A percentile compares a stretch with the other conserved stretches of the same genome.
phyloP scores from a whole-genome alignment of 2,113 vertebrate genomes.

The Mugil cephalus region DNA sequence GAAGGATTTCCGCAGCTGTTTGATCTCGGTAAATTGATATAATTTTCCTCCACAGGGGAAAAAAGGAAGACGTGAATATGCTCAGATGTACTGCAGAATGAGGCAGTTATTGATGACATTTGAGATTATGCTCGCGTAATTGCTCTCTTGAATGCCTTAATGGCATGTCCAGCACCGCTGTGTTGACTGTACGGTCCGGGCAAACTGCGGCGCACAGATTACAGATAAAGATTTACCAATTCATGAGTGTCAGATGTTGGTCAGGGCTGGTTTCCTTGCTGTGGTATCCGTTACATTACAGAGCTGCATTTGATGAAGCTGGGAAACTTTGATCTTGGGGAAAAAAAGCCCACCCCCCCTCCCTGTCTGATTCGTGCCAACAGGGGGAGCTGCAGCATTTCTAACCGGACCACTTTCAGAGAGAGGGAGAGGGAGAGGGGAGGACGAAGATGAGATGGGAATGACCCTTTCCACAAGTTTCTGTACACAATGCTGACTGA shows the following conservation, averaged over 20 bases:
- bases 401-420: conserved; percentile 27
- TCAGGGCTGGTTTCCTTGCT: conserved; percentile 44
- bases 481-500: background rate
- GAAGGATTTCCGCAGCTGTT: conserved; percentile 72
- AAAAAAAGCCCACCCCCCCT: background rate
- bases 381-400: conserved; percentile 82
- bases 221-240: conserved; percentile 41
- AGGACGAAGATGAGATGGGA: background rate
- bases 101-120: conserved; percentile 72
- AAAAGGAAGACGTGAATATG: conserved; percentile 36
- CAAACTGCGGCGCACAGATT: conserved; percentile 54
- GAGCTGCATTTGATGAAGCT: conserved; percentile 39
- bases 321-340: conserved; percentile 44
- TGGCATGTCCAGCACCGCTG: conserved; percentile 40
- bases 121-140: conserved; percentile 74
- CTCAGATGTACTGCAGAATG: conserved; percentile 52
- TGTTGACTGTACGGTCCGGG: conserved; percentile 51
- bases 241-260: conserved; percentile 49
- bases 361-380: conserved; percentile 53
- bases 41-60: conserved; percentile 58
- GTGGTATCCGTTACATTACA: conserved; percentile 46
- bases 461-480: conserved; percentile 27
- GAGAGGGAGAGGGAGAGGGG: background rate
- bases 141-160: conserved; percentile 63
- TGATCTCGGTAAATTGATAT: conserved; percentile 72